Percentiles rank a stretch among this genome's conserved stretches.
Evolutionary conservation across 2,888 invertebrate genomes (phyloP).

Genomic region (Drosophila phalerata): DNA sequence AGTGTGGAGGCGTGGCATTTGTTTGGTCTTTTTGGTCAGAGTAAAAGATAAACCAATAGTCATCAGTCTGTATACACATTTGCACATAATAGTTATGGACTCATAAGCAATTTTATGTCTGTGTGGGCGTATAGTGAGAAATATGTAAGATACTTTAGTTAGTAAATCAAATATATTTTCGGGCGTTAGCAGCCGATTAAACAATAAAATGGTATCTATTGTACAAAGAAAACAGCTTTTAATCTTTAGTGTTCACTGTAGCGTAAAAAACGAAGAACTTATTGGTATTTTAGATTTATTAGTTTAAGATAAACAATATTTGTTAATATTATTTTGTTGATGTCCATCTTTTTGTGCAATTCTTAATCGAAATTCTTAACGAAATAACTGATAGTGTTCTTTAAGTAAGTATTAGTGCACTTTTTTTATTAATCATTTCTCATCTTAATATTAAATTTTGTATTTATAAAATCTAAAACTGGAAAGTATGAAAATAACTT

Average conservation of each 20-base stretch:
- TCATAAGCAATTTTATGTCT: constrained; percentile 11
- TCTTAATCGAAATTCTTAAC: too few species aligned
- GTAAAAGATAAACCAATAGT: constrained; percentile 56
- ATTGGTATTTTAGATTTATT: constrained; percentile 2
- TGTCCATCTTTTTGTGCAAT: background rate
- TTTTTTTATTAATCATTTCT: too few species aligned
- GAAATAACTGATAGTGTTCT: too few species aligned
- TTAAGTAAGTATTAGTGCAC: too few species aligned
- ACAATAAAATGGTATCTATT: constrained; percentile 16
- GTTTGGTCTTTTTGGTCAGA: background rate
- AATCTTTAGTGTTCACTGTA: background rate
- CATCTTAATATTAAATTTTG: too few species aligned
- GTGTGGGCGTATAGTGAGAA: background rate
- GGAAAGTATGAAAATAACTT: background rate
- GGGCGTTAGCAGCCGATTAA: constrained; percentile 19
- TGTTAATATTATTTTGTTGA: background rate
- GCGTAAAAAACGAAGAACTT: background rate
- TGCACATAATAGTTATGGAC: constrained; percentile 56
- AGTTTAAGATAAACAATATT: background rate
- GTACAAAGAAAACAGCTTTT: background rate
- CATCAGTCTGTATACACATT: constrained; percentile 55
- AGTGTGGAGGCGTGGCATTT: constrained; percentile 5
- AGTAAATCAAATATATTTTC: constrained; percentile 20
- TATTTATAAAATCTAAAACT: too few species aligned
- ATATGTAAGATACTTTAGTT: constrained; percentile 1